Base-by-base conservation (phyloP, 2,888 invertebrate species). In the Tetheella fluctuosa region DNA sequence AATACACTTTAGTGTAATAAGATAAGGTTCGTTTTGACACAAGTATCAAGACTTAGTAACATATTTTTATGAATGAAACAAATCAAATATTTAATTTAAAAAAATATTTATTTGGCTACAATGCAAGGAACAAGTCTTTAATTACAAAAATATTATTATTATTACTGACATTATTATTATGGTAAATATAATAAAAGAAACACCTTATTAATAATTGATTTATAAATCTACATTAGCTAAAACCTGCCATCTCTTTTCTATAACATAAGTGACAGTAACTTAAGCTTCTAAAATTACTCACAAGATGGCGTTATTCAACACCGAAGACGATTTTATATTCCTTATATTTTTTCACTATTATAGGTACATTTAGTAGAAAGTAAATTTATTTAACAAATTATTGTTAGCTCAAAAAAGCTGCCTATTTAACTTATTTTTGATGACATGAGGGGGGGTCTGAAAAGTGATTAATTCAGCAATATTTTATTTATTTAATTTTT, bases 101-200 rank as follows among this genome's bases (percentile, higher is more conserved):
- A 64, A 62, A 6, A 57, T 37, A 60, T 66, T 60, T 64, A 66
- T 66, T 66, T 62, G 66, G 62, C 62, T 20, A 59, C 60, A 58
- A 56, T 13, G n/a, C 54, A 66, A 59, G 62, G 64, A 63, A 63
- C 60, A 34, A 61, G 20, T 20, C 17, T 61, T 63, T 62, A 62
- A 48, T 48, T 48, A 48, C 48, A 48, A 48, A 48, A 48, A 48
- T 48, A 48, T 48, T 10, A 48, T 48, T 48, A 59, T 20, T 13
- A 54, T 10, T 55, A 59, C 37, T 59, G n/a, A 30, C 10, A 30
- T 30, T 30, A 30, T 30, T 30, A 30, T 10, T 10, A 30, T 30
- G 7, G 1, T 30, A 7, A 30, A 7, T 7, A 30, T 7, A 30
- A 7, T 30, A 30, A 30, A 10, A 7, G 30, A 10, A 30, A 3